Percentiles rank a stretch among this genome's conserved stretches.
These are phyloP conservation scores for Pangasius mekongensis DNA, from an alignment of 2,797 vertebrate species.

Conservation along the genomic window DNA sequence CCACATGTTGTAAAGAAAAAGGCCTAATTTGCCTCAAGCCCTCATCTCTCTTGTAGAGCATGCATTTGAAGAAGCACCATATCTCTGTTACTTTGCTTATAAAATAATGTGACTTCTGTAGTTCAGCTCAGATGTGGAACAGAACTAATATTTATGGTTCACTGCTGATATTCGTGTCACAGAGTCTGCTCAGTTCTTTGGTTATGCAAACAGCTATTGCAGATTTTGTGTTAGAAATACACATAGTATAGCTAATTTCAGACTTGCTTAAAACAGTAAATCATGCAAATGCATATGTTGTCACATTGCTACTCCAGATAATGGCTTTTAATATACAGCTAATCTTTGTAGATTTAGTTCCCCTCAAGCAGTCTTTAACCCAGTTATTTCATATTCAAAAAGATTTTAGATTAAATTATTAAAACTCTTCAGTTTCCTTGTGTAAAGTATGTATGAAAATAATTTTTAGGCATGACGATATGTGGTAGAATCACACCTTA, in stretches of 20 bases:
- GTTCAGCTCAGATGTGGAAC: no score
- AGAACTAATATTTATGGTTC: neutral
- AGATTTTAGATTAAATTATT: neutral
- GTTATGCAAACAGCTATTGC: neutral
- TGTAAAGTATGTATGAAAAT: neutral
- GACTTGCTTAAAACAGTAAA: no score
- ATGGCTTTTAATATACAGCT: no score
- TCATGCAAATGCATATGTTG: no score
- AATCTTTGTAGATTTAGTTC: no score
- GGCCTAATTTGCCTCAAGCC: neutral
- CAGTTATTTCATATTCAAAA: neutral
- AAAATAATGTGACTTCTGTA: neutral
- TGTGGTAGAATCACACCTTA: neutral
- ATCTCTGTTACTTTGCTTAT: neutral
- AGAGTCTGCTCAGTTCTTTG: neutral
- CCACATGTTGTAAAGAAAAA: neutral
- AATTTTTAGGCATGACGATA: neutral
- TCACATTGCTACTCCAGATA: no score
- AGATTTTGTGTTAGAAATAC: neutral
- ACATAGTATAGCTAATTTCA: no score
- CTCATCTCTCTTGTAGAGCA: neutral
- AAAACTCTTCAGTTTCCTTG: neutral
- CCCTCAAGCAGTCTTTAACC: neutral
- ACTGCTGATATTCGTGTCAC: neutral
- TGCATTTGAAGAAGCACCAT: neutral